These are phyloP conservation scores for Pipistrellus pipistrellus DNA, from an alignment of 2,797 vertebrate genomes.

Conservation along the genomic window DNA sequence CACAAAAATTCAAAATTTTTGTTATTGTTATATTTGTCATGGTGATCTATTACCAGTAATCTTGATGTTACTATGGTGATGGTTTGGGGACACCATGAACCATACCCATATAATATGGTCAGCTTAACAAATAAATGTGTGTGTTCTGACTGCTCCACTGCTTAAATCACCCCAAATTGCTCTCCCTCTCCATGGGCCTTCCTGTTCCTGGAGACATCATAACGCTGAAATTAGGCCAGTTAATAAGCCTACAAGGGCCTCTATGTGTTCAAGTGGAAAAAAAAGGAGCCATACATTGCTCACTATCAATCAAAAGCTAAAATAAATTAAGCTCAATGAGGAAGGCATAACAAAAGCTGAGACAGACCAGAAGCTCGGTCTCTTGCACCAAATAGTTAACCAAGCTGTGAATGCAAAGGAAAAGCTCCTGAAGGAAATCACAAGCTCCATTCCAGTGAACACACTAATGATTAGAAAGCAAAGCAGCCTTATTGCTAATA, in stretches of 20 bases:
- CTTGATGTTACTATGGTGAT: background rate
- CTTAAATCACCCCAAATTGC: no score
- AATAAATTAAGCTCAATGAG: background rate
- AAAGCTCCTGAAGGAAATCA: background rate
- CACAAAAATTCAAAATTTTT: background rate
- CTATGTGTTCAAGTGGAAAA: background rate
- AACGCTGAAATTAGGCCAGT: background rate
- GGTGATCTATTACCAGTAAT: background rate
- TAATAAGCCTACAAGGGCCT: background rate
- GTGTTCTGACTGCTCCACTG: background rate
- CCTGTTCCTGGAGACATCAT: background rate
- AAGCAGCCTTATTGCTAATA: background rate
- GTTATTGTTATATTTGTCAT: background rate
- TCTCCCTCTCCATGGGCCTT: background rate
- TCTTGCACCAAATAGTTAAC: background rate
- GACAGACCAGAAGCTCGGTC: background rate
- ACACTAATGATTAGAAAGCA: background rate
- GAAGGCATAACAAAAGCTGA: background rate
- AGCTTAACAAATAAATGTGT: background rate
- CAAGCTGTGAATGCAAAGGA: background rate
- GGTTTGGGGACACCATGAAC: background rate
- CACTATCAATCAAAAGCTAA: background rate
- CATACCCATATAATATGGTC: background rate
- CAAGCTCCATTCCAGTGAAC: background rate
- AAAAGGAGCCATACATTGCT: background rate